Evolutionary conservation across 2,888 invertebrate species (phyloP).

Genomic region (Epirrhoe tristata): DNA sequence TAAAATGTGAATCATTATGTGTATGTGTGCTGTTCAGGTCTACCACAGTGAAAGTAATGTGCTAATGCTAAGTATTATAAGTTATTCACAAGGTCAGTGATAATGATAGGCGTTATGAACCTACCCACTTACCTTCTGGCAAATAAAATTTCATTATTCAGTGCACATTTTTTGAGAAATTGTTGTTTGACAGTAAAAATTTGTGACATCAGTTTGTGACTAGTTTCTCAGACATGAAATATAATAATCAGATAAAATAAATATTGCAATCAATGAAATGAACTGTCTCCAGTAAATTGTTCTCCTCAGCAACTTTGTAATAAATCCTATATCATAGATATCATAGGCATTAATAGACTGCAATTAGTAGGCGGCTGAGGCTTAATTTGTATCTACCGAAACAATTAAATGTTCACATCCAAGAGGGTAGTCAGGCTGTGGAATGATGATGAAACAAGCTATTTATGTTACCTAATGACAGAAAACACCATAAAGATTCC

Average conservation of each 20-base stretch:
- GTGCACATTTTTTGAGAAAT: not conserved
- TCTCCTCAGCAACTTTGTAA: too few species aligned
- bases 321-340: too few species aligned
- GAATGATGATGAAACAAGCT: too few species aligned
- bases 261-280: too few species aligned
- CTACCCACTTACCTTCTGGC: not conserved
- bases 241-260: too few species aligned
- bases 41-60: conserved; percentile 29
- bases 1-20: conserved; percentile 32
- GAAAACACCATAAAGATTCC: conserved; percentile 9
- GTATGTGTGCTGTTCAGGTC: conserved; percentile 5
- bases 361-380: too few species aligned
- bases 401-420: too few species aligned
- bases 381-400: too few species aligned
- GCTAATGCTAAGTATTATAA: too few species aligned
- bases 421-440: too few species aligned
- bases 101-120: conserved; percentile 2
- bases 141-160: not conserved
- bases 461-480: not conserved
- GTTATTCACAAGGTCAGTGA: conserved; percentile 26
- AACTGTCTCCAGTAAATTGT: too few species aligned
- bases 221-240: not conserved
- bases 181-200: not conserved
- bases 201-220: not conserved
- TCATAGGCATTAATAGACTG: too few species aligned